phyloP scores from a whole-genome alignment of 2,113 vertebrate species.

The Synchiropus splendidus region DNA sequence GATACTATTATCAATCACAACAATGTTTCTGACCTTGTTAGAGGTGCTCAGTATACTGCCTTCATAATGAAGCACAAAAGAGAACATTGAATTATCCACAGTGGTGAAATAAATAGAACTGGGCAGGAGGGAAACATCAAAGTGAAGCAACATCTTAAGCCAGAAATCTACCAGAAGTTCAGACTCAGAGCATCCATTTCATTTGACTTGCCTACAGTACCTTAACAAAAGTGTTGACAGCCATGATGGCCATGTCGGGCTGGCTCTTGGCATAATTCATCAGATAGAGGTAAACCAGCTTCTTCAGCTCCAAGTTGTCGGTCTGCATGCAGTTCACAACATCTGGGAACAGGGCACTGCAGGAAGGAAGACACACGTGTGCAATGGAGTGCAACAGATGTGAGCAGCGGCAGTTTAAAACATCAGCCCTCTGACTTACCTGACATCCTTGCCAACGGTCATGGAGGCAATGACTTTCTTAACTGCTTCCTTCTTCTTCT shows the following conservation, averaged over 20 bases:
- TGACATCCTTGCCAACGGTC: slow-evolving; percentile 98
- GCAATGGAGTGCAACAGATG: neutral
- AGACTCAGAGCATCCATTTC: too few relatives aligned
- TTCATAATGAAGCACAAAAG: too few relatives aligned
- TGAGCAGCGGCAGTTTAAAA: too few relatives aligned
- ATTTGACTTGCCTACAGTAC: too few relatives aligned
- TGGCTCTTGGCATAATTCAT: slow-evolving; percentile 99
- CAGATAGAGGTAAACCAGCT: slow-evolving; percentile 95
- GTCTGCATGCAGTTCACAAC: slow-evolving; percentile 99
- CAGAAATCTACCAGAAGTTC: too few relatives aligned
- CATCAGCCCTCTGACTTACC: slow-evolving; percentile 57
- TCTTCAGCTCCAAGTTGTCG: slow-evolving; percentile 96
- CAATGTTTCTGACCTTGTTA: too few relatives aligned
- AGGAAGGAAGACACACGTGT: neutral
- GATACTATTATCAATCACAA: neutral
- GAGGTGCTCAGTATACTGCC: too few relatives aligned
- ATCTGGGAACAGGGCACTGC: slow-evolving; percentile 90
- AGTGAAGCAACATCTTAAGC: too few relatives aligned
- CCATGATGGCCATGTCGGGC: slow-evolving; percentile 99
- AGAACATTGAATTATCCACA: too few relatives aligned
- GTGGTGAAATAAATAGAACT: too few relatives aligned
- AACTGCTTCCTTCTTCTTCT: slow-evolving; percentile 98
- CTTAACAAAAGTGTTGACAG: slow-evolving; percentile 98
- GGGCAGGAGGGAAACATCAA: too few relatives aligned
- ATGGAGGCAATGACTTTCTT: slow-evolving; percentile 99